Evolutionary conservation across 2,888 invertebrate genomes (phyloP), one percentile per base, ranked within the genome.

Genomic region (Drosophila emarginata): DNA sequence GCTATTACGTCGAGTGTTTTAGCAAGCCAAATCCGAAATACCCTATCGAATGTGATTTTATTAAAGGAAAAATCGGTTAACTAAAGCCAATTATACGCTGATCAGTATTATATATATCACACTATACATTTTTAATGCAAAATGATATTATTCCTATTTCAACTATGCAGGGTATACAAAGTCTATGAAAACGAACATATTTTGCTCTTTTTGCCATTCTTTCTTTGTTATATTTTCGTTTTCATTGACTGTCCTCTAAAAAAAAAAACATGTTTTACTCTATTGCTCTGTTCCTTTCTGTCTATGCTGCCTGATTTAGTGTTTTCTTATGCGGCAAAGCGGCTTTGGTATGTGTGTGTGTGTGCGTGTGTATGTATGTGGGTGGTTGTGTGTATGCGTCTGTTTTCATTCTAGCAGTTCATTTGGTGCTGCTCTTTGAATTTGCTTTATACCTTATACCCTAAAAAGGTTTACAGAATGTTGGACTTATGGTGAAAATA

Each of bases 371-470:
- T 56, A 14, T 45, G 6, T 21, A 18, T 61, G 50, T 53, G 45
- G 59, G 21, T 50, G 32, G 14, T 11, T 32, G 32, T 32, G 15
- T 28, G 53, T 9, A 15, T 9, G 45, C 12, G 36, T 26, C 32
- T 36, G 12, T 36, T 18, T 18, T 50, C 5, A 36, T 21, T 50
- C 5, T 45, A 62, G 59, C 70, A 57, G 78, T 73, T 76, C 68
- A 78, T 67, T 74, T 67, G 71, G 56, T 56, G 60, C 60, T 71
- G 65, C 64, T 74, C 61, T 74, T 78, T 73, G 68, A 67, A 57
- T 71, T 65, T 65, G 1, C 4, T 36, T 58, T 58, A 6, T 36
- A 18, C n/a, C n/a, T 18, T 32, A n/a, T 18, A 54, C 14, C n/a
- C 37, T 37, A 4, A 12, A 12, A 45, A 18, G 18, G 45, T 45